Conservation (phyloP, 1,140 invertebrate species). For the Ooceraea biroi region DNA sequence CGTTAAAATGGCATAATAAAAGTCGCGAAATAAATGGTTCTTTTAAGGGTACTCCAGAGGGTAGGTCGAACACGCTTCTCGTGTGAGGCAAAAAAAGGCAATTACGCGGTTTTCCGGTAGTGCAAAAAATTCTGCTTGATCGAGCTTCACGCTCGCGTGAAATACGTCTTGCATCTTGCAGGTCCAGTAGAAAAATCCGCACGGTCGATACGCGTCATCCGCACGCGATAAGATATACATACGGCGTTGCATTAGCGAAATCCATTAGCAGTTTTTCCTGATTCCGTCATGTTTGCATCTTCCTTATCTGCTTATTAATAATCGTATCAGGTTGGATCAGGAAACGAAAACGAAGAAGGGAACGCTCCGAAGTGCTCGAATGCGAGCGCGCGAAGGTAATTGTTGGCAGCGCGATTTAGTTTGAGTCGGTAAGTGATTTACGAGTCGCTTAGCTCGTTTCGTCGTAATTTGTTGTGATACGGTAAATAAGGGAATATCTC, state of each 20-base stretch:
- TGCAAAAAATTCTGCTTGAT: background rate
- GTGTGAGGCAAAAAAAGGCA: background rate
- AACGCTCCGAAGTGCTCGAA: background rate
- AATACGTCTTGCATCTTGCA: background rate
- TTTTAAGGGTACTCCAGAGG: background rate
- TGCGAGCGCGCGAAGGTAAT: background rate
- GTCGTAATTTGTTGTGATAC: background rate
- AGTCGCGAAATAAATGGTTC: background rate
- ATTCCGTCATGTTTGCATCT: background rate
- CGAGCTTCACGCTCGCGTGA: too few relatives aligned
- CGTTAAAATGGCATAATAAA: constrained; percentile 39
- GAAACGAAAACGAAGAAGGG: background rate
- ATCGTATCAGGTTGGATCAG: background rate
- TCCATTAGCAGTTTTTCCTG: background rate
- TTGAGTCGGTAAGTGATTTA: background rate
- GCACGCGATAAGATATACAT: constrained; percentile 29
- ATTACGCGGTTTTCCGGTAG: background rate
- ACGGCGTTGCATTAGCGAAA: background rate
- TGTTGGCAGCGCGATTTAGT: background rate
- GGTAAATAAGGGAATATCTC: background rate
- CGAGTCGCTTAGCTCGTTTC: background rate
- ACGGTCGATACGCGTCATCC: background rate
- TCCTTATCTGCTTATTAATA: background rate
- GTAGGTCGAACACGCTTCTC: background rate
- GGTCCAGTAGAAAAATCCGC: background rate